phyloP scores from a whole-genome alignment of 2,888 invertebrate species.

The Synergus japonicus region DNA sequence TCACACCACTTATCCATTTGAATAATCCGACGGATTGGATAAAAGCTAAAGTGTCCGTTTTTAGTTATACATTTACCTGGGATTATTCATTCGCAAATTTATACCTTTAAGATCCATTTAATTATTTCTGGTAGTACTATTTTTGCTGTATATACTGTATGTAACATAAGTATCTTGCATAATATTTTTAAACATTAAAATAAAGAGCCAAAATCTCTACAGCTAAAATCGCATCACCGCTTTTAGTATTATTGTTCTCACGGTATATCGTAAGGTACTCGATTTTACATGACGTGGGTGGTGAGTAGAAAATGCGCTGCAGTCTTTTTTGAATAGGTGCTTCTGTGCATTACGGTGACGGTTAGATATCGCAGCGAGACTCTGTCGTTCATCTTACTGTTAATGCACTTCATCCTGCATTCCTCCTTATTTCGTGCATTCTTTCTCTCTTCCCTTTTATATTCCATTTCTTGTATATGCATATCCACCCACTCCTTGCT shows the following conservation, averaged over 20 bases:
- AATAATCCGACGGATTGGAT: constrained; percentile 54
- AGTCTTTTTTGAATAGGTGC: constrained; percentile 42
- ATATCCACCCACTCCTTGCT: not conserved
- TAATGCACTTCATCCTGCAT: constrained; percentile 66
- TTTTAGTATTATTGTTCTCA: constrained; percentile 33
- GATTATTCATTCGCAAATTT: constrained; percentile 8
- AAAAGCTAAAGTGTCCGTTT: constrained; percentile 43
- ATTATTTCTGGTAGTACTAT: not conserved
- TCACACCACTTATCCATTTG: constrained; percentile 53
- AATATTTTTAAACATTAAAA: constrained; percentile 1
- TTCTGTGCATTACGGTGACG: constrained; percentile 59
- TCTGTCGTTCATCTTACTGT: constrained; percentile 68
- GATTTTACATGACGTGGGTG: constrained; percentile 24
- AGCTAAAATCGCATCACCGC: not conserved
- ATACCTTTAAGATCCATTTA: not conserved
- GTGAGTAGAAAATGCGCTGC: constrained; percentile 16
- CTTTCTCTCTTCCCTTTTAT: not conserved
- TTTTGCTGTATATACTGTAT: too few species aligned
- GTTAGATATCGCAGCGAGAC: constrained; percentile 63
- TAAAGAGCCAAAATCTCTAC: not conserved
- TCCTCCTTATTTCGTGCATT: constrained; percentile 49
- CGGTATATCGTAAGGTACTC: constrained; percentile 11
- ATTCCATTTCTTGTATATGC: not conserved
- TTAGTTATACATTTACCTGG: not conserved
- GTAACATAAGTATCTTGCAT: too few species aligned